Evolutionary conservation across 2,888 invertebrate species (phyloP).

Genomic region (Microplitis deprimator): DNA sequence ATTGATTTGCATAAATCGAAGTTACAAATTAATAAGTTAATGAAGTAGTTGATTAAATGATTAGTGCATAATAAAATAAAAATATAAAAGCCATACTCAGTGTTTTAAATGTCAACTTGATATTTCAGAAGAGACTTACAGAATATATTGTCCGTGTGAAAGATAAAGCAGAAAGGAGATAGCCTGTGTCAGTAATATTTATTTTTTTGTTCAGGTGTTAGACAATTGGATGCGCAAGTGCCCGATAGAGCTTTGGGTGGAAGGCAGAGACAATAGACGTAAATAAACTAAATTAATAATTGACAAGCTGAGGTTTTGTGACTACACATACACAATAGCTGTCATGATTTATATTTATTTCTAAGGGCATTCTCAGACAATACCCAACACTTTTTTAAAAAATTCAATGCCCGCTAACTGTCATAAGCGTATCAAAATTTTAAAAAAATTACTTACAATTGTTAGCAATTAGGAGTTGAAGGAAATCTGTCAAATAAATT

Average conservation of each 20-base stretch:
- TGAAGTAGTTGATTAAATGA: neutral
- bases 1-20: neutral
- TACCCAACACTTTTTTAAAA: too few relatives aligned
- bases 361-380: neutral
- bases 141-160: constrained; percentile 60
- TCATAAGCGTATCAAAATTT: too few relatives aligned
- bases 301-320: constrained; percentile 13
- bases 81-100: constrained; percentile 5
- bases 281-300: neutral
- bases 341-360: neutral
- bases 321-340: neutral
- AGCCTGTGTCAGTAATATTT: constrained; percentile 53
- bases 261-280: constrained; percentile 48
- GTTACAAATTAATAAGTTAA: neutral
- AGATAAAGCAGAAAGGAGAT: constrained; percentile 60
- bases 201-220: constrained; percentile 28
- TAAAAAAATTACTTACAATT: too few relatives aligned
- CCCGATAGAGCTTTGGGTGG: constrained; percentile 48
- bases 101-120: constrained; percentile 4
- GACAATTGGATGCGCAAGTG: constrained; percentile 35
- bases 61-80: neutral
- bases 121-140: constrained; percentile 60
- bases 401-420: too few relatives aligned
- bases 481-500: too few relatives aligned
- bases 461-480: too few relatives aligned